Conservation (phyloP, 1,140 invertebrate species). For the Apolygus lucorum region DNA sequence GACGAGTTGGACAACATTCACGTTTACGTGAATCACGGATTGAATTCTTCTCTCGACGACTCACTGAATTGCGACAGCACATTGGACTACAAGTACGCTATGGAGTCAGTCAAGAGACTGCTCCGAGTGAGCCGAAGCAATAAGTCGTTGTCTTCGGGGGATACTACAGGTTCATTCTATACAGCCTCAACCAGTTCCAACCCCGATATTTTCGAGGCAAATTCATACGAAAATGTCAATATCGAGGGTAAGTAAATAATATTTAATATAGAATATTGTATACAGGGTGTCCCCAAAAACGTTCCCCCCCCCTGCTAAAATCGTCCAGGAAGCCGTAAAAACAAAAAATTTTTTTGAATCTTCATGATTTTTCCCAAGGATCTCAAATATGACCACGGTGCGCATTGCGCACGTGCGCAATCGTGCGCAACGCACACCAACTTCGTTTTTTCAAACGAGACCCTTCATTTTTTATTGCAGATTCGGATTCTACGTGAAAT, state of each 20-base stretch:
- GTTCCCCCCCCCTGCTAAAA: too few relatives aligned
- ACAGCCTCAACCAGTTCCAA: slow-evolving; percentile 8
- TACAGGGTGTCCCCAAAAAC: too few relatives aligned
- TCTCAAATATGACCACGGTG: too few relatives aligned
- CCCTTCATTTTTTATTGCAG: too few relatives aligned
- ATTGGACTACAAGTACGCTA: slow-evolving; percentile 22
- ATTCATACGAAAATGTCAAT: background rate
- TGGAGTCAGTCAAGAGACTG: slow-evolving; percentile 17
- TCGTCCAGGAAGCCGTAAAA: too few relatives aligned
- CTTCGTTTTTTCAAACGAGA: too few relatives aligned
- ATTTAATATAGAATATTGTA: background rate
- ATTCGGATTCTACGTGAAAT: too few relatives aligned
- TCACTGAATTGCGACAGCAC: background rate
- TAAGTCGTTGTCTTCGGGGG: slow-evolving; percentile 16
- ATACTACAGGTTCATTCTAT: slow-evolving; percentile 14
- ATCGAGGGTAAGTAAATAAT: background rate
- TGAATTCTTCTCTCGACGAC: slow-evolving; percentile 20
- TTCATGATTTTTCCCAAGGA: too few relatives aligned
- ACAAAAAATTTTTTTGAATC: too few relatives aligned
- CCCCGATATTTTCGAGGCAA: background rate
- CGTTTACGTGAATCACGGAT: slow-evolving; percentile 21
- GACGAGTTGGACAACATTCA: background rate
- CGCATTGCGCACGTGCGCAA: too few relatives aligned
- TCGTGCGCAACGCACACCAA: too few relatives aligned
- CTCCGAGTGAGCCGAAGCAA: slow-evolving; percentile 10